Evolutionary conservation across 1,140 invertebrate species (phyloP).

Genomic region (Telenomus remus): DNA sequence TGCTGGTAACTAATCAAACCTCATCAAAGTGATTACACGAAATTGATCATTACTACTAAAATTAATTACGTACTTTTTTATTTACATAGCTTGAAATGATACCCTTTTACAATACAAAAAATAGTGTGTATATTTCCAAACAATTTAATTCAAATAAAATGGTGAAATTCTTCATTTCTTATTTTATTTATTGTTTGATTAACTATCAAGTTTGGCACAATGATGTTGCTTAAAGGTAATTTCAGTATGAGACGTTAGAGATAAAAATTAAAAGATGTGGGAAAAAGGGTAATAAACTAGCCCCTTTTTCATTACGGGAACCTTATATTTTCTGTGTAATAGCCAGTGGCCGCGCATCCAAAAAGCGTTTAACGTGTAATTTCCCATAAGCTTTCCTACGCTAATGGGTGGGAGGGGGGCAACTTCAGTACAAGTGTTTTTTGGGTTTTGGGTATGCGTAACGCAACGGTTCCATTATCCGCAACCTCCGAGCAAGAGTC

Average conservation of each 20-base stretch:
- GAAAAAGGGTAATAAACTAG: slow-evolving; percentile 28
- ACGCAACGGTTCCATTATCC: slow-evolving; percentile 49
- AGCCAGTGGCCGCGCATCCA: slow-evolving; percentile 24
- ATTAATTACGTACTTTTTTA: neutral
- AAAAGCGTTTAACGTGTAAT: slow-evolving; percentile 43
- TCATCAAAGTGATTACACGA: no score
- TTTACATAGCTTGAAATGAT: neutral
- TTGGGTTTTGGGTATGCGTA: slow-evolving; percentile 49
- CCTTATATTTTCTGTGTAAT: slow-evolving; percentile 46
- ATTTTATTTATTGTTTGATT: no score
- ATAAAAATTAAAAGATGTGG: slow-evolving; percentile 1
- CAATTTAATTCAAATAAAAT: no score
- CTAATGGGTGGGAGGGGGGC: slow-evolving; percentile 49
- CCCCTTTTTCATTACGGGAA: slow-evolving; percentile 30
- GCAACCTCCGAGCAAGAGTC: slow-evolving; percentile 23
- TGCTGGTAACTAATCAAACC: neutral
- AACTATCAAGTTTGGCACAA: neutral
- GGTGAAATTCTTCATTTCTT: no score
- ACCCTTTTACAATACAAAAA: neutral
- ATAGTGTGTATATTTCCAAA: neutral
- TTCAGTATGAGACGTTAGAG: neutral
- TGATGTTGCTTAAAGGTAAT: neutral
- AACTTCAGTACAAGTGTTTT: slow-evolving; percentile 48
- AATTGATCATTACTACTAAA: no score
- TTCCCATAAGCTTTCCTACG: slow-evolving; percentile 46